phyloP scores from a whole-genome alignment of 1,140 invertebrate species.

The Anoplolepis gracilipes region DNA sequence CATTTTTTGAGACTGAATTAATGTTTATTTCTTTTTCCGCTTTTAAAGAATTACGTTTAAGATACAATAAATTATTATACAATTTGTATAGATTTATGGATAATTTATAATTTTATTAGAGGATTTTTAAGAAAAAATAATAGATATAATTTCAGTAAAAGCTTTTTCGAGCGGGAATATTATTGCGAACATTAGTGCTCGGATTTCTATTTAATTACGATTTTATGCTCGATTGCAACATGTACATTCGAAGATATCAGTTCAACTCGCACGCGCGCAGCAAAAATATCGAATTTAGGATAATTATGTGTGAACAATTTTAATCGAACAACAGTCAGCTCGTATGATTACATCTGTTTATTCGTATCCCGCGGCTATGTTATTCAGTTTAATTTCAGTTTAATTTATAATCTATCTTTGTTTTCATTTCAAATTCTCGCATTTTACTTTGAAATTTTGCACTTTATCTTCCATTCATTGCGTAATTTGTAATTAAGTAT shows the following conservation, averaged over 20 bases:
- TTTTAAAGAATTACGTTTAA: not conserved
- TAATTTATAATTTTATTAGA: not conserved
- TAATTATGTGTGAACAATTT: constrained; percentile 14
- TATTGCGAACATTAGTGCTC: not conserved
- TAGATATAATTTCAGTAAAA: not conserved
- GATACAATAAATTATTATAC: not conserved
- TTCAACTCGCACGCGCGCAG: not conserved
- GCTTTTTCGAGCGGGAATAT: not conserved
- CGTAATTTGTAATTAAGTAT: not conserved
- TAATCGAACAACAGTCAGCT: constrained; percentile 21
- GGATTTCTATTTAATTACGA: constrained; percentile 5
- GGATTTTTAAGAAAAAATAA: not conserved
- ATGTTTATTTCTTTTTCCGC: no score
- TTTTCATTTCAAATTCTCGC: not conserved
- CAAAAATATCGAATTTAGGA: constrained; percentile 40
- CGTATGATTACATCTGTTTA: constrained; percentile 30
- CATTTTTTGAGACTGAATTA: not conserved
- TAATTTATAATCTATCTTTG: not conserved
- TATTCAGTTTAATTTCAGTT: no score
- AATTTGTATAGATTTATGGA: not conserved
- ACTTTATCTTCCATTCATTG: not conserved
- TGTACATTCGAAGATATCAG: not conserved
- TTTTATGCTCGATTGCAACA: not conserved
- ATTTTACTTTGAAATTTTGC: not conserved
- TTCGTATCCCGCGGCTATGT: not conserved